Evolutionary conservation across 2,888 invertebrate genomes (phyloP).

Genomic region (Venustoraphidia nigricollis): DNA sequence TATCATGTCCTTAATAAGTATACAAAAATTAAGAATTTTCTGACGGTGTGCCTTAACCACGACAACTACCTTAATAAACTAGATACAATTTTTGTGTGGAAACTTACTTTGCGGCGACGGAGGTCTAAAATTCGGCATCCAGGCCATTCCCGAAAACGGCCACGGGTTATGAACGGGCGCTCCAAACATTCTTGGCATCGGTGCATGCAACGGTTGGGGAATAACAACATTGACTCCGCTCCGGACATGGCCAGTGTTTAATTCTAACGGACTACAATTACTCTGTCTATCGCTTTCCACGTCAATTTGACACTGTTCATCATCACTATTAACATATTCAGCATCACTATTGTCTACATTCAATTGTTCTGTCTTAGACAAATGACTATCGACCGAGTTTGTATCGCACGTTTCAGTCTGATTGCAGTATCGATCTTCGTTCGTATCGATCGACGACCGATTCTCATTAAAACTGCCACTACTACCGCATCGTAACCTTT

Average conservation of each 20-base stretch:
- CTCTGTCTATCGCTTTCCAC: slow-evolving; percentile 10
- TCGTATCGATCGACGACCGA: background rate
- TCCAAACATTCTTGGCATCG: slow-evolving; percentile 37
- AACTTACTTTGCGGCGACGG: slow-evolving; percentile 44
- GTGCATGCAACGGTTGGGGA: slow-evolving; percentile 47
- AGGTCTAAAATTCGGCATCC: slow-evolving; percentile 44
- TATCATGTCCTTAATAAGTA: too few species aligned
- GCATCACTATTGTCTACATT: slow-evolving; percentile 5
- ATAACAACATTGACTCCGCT: slow-evolving; percentile 40
- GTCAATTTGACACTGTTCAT: slow-evolving; percentile 4
- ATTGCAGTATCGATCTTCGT: background rate
- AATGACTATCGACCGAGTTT: background rate
- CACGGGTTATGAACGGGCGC: slow-evolving; percentile 34
- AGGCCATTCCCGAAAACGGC: slow-evolving; percentile 50
- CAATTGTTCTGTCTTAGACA: slow-evolving; percentile 4
- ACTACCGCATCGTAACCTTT: background rate
- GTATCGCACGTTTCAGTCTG: background rate
- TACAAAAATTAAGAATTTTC: too few species aligned
- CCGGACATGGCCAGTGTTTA: too few species aligned
- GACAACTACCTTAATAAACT: too few species aligned
- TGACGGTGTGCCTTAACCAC: too few species aligned
- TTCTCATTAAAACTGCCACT: background rate
- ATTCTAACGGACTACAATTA: slow-evolving; percentile 2
- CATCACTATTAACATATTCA: slow-evolving; percentile 2
- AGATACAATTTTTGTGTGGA: too few species aligned